Evolutionary conservation across 2,113 vertebrate genomes (phyloP).

Genomic region (Sylvilagus bachmani): DNA sequence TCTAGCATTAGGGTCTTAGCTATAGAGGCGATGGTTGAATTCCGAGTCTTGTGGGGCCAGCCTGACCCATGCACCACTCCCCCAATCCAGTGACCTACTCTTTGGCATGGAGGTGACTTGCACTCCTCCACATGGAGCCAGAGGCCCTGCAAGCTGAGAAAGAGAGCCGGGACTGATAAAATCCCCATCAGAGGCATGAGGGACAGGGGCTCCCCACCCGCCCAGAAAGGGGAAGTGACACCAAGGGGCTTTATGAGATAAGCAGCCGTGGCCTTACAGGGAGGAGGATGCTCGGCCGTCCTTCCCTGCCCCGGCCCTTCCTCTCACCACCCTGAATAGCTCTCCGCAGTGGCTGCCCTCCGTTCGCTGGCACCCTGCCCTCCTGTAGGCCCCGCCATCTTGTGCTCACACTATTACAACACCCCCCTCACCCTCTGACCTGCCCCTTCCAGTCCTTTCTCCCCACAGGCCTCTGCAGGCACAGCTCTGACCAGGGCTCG

Average conservation of each 20-base stretch:
- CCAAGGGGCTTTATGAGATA: neutral
- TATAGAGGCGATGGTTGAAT: too few species aligned
- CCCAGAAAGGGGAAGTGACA: neutral
- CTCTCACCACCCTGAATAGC: neutral
- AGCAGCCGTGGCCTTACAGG: neutral
- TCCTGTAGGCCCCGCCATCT: neutral
- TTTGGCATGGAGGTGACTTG: too few species aligned
- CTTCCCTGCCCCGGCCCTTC: neutral
- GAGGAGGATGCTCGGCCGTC: neutral
- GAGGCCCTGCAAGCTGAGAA: too few species aligned
- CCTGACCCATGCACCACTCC: too few species aligned
- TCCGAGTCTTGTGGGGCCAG: too few species aligned
- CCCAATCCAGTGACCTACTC: too few species aligned
- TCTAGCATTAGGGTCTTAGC: too few species aligned
- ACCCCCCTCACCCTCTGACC: neutral
- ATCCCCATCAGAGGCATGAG: too few species aligned
- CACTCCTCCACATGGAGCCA: too few species aligned
- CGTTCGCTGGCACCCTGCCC: neutral
- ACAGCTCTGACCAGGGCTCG: neutral
- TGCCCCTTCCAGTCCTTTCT: neutral
- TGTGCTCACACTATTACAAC: neutral
- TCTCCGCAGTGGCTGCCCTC: neutral
- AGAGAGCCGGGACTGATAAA: too few species aligned
- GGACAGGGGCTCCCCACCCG: neutral
- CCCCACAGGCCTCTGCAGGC: neutral